These are phyloP conservation scores for Lottia scabra DNA, from an alignment of 2,888 invertebrate species.

Conservation along the genomic window DNA sequence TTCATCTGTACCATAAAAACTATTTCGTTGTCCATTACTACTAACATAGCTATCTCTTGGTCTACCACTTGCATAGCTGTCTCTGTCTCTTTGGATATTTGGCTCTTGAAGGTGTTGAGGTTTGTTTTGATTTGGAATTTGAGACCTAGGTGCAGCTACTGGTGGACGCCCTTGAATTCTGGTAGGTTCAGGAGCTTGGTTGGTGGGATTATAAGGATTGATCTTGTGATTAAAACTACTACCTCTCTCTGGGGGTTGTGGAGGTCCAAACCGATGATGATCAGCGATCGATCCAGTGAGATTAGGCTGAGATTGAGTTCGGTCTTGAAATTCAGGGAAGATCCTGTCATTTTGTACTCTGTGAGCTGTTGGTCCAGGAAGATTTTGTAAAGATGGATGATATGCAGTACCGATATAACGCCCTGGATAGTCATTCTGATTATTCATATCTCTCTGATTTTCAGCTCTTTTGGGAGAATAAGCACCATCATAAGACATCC, in stretches of 20 bases:
- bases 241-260: conserved; percentile 7
- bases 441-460: neutral
- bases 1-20: neutral
- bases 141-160: neutral
- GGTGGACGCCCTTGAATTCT: neutral
- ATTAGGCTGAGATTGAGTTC: conserved; percentile 2
- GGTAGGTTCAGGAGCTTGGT: neutral
- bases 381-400: conserved; percentile 3
- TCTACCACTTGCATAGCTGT: neutral
- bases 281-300: neutral
- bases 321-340: neutral
- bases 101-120: neutral
- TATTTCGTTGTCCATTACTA: neutral
- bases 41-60: conserved; percentile 8
- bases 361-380: neutral
- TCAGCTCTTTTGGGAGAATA: conserved; percentile 4
- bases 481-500: conserved; percentile 1
- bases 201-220: neutral
- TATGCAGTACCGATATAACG: neutral
- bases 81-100: neutral
- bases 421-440: neutral
- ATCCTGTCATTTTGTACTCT: neutral
- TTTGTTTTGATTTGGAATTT: too few species aligned
- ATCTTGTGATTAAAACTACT: neutral
- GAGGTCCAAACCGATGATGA: neutral